Evolutionary conservation across 2,888 invertebrate genomes (phyloP), one percentile per base, ranked within the genome.

Genomic region (Lasioglossum leucozonium): DNA sequence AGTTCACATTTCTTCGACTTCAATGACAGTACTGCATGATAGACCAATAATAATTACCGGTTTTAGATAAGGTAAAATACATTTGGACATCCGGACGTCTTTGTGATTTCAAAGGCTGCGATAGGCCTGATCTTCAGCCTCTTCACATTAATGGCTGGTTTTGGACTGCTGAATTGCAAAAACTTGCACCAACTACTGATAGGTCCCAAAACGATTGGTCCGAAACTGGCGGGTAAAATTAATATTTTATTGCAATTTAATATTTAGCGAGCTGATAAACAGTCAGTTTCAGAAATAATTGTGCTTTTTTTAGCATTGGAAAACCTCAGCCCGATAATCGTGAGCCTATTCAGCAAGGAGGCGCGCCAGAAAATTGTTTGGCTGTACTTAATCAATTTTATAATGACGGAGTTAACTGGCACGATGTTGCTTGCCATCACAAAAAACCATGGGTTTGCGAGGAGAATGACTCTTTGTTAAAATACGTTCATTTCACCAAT

Each of bases 51-150:
- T 18, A 73, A 42, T 74, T 71, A 72, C 71, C 26, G 71, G 84
- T 90, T 91, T 2, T 74, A 95, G 95, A 95, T 42, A 95, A 98
- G 96, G 97, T 98, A 51, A 98, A 98, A 95, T 98, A 98, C 95
- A 98, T 98, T 93, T 98, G 98, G 98, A 98, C 98, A 40, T 98
- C 98, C 77, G 98, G 98, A 82, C 97, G 98, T 88, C 96, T 98
- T 75, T 98, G 98, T 93, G 98, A 98, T 95, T 98, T 98, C 96
- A 97, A 98, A 95, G 98, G 98, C 85, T 98, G 98, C 94, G 98
- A 98, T 93, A 97, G 98, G 80, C 96, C 97, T 47, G 98, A 98
- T 94, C 96, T 98, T 90, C 97, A 98, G 91, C 98, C 98, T 55
- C 96, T 97, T 87, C 96, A 96, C 79, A 95, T 98, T 88, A 98